Evolutionary conservation across 2,797 vertebrate genomes (phyloP).

Genomic region (Coregonus ussuriensis): DNA sequence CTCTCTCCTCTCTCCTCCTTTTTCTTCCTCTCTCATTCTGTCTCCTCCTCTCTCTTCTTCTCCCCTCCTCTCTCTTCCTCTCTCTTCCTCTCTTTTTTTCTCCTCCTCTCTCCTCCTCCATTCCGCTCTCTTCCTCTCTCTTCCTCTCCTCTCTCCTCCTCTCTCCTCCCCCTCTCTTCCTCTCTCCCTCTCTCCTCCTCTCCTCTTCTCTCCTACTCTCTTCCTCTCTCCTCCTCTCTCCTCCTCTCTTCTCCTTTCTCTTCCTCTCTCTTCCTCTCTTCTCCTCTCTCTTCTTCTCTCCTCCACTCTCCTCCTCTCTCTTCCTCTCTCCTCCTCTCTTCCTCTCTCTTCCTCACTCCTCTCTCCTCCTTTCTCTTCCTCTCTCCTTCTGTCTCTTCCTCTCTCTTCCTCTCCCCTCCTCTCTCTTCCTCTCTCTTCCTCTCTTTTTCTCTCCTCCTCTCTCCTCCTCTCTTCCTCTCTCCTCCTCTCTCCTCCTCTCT

Average conservation of each 20-base stretch:
- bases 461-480: neutral
- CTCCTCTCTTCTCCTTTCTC: neutral
- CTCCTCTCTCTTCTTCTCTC: neutral
- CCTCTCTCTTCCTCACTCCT: neutral
- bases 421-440: neutral
- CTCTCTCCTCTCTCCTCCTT: neutral
- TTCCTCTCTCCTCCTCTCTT: too few species aligned
- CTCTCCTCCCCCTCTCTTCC: neutral
- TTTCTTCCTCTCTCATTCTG: too few species aligned
- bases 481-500: neutral
- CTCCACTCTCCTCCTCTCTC: neutral
- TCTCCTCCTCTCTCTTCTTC: too few species aligned
- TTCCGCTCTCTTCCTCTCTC: neutral
- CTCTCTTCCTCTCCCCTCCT: neutral
- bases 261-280: slow-evolving; percentile 3
- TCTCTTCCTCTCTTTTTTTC: neutral
- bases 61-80: neutral
- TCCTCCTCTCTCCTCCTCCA: neutral
- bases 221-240: neutral
- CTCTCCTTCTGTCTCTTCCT: neutral
- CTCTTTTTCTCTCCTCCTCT: neutral
- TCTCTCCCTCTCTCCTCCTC: neutral
- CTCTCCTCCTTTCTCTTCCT: neutral
- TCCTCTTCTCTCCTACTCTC: neutral
- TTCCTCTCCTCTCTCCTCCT: neutral